phyloP scores from a whole-genome alignment of 2,797 vertebrate species.

The Anguilla marmorata region DNA sequence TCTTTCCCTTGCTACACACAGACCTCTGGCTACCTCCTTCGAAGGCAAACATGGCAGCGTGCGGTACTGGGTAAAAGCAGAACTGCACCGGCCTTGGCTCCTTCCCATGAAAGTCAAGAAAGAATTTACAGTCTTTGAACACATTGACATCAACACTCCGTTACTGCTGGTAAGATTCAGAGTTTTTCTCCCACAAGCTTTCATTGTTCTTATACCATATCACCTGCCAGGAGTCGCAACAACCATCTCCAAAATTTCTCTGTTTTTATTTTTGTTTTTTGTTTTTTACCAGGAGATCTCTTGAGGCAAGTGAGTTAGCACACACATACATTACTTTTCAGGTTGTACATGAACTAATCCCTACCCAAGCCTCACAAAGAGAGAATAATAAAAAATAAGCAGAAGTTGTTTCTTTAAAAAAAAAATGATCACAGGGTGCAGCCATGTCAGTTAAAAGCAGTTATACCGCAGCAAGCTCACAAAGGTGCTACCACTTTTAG shows the following conservation, averaged over 20 bases:
- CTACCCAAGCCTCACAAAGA: neutral
- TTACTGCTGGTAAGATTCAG: slow-evolving; percentile 85
- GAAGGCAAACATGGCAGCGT: slow-evolving; percentile 98
- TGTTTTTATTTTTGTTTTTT: neutral
- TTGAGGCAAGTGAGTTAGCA: neutral
- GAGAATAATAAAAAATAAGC: neutral
- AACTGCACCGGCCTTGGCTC: slow-evolving; percentile 95
- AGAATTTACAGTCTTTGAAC: slow-evolving; percentile 98
- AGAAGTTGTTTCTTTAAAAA: neutral
- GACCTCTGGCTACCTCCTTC: slow-evolving; percentile 98
- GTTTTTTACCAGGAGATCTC: neutral
- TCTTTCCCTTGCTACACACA: slow-evolving; percentile 58
- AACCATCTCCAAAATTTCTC: neutral
- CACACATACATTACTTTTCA: neutral
- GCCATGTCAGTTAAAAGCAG: neutral
- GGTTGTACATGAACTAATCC: neutral
- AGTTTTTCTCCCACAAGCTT: neutral
- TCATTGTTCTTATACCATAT: neutral
- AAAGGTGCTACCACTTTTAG: neutral
- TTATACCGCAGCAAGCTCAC: neutral
- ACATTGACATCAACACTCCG: slow-evolving; percentile 99
- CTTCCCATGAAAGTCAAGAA: slow-evolving; percentile 96
- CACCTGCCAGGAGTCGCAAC: neutral
- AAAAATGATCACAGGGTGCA: neutral
- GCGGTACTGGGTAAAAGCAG: slow-evolving; percentile 96